A percentile compares a stretch with the other conserved stretches of the same genome.
These are phyloP conservation scores for Nowickia ferox DNA, from an alignment of 2,888 invertebrate genomes.

Conservation along the genomic window DNA sequence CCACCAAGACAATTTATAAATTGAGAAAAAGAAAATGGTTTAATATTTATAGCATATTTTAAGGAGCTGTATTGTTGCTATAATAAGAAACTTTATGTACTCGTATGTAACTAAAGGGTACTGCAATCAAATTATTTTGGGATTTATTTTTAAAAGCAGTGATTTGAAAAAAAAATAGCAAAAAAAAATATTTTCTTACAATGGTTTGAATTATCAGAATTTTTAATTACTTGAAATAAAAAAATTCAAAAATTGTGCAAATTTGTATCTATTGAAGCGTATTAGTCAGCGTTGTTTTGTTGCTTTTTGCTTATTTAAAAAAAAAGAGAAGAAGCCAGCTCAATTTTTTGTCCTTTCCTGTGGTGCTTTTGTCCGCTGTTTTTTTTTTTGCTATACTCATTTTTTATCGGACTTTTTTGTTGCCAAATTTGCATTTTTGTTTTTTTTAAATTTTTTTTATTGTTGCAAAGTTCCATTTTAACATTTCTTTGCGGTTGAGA, in stretches of 20 bases:
- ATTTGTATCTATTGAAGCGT: constrained; percentile 33
- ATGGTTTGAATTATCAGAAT: not conserved
- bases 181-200: not conserved
- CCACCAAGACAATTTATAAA: constrained; percentile 26
- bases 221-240: not conserved
- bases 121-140: not conserved
- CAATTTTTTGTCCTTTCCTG: constrained; percentile 28
- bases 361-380: constrained; percentile 27
- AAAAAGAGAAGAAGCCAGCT: not conserved
- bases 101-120: not conserved
- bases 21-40: constrained; percentile 4
- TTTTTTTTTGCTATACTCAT: constrained; percentile 17
- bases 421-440: constrained; percentile 66
- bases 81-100: not conserved
- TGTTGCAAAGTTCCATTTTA: constrained; percentile 45
- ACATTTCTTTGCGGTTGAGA: constrained; percentile 57
- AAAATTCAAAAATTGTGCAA: not conserved
- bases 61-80: not conserved
- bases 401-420: constrained; percentile 34
- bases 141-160: not conserved
- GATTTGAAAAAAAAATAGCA: not conserved
- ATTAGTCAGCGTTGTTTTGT: constrained; percentile 6
- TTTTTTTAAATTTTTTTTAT: constrained; percentile 13
- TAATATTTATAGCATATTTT: constrained; percentile 19
- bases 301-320: constrained; percentile 13